phyloP scores from a whole-genome alignment of 2,888 invertebrate genomes.

The Phragmatobia fuliginosa region DNA sequence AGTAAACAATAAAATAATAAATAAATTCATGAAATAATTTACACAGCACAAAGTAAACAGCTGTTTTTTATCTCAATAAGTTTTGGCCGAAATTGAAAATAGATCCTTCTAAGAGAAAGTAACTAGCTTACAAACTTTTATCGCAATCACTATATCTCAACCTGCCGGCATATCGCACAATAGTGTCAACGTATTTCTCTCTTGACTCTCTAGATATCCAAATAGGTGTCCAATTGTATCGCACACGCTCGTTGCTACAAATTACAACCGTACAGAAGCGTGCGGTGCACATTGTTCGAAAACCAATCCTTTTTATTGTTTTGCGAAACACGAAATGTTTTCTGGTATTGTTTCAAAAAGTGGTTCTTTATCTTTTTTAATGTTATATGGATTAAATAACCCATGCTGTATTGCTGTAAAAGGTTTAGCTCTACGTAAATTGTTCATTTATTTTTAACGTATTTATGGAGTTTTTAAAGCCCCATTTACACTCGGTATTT shows the following conservation, averaged over 20 bases:
- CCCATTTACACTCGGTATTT: neutral
- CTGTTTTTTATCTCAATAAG: neutral
- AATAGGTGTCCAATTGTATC: conserved; percentile 55
- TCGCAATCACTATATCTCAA: conserved; percentile 5
- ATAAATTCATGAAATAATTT: too few species aligned
- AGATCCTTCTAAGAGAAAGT: neutral
- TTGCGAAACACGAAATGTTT: conserved; percentile 51
- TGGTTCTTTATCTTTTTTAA: conserved; percentile 47
- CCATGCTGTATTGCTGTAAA: conserved; percentile 23
- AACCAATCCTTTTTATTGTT: conserved; percentile 61
- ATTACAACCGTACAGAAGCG: conserved; percentile 60
- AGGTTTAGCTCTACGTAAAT: conserved; percentile 30
- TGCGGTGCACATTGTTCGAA: conserved; percentile 56
- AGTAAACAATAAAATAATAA: too few species aligned
- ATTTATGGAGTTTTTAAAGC: neutral
- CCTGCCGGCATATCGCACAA: conserved; percentile 1
- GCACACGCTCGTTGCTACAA: conserved; percentile 57
- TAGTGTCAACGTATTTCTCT: conserved; percentile 10
- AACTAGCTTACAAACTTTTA: neutral
- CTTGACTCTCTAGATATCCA: conserved; percentile 28
- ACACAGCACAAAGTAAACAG: too few species aligned
- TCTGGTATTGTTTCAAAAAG: conserved; percentile 55
- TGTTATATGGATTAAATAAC: conserved; percentile 45
- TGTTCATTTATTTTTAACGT: conserved; percentile 27
- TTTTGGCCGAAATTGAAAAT: neutral